Evolutionary conservation across 2,888 invertebrate genomes (phyloP), one percentile per base, ranked within the genome.

Genomic region (Hydroisotoma schaefferi): DNA sequence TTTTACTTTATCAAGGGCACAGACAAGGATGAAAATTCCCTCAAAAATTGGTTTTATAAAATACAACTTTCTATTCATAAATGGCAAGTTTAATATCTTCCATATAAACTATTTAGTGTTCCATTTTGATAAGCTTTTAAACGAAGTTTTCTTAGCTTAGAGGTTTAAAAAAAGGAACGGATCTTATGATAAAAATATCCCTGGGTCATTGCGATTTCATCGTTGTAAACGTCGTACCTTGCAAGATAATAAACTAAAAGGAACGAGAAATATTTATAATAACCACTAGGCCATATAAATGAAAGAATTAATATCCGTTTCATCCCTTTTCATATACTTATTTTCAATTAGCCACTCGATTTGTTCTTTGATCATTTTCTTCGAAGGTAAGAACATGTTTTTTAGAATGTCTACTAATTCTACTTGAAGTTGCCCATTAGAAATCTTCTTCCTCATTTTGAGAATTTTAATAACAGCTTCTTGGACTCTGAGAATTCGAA

Each of bases 321-420:
- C 95, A 77, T 97, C 95, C 72, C 98, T 84, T 64, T 86, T 83
- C 88, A 98, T 95, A 78, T 97, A 98, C 78, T 94, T 94, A 78
- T 99, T 93, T 80, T 99, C 98, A 69, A 99, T 98, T 46, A 99
- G 85, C 98, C 98, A 99, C 78, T 99, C 99, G 55, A 99, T 84
- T 80, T 99, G 98, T 79, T 99, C 98, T 79, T 99, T 99, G 74
- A 99, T 98, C 89, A 99, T 92, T 80, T 98, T 97, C 79, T 95
- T 95, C 67, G 94, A 94, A 26, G 99, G 99, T 75, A 98, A 81
- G 83, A 99, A 99, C 95, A 99, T 97, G 77, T 97, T 95, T 80
- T 97, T 97, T 73, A 99, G 80, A 76, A 99, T 95, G 80, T 99
- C 98, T 20, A 99, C 89, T 61, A 99, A 82, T 81, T 99, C 98